These are phyloP conservation scores for Drosophila pandora DNA, from an alignment of 1,140 invertebrate species.

Conservation along the genomic window DNA sequence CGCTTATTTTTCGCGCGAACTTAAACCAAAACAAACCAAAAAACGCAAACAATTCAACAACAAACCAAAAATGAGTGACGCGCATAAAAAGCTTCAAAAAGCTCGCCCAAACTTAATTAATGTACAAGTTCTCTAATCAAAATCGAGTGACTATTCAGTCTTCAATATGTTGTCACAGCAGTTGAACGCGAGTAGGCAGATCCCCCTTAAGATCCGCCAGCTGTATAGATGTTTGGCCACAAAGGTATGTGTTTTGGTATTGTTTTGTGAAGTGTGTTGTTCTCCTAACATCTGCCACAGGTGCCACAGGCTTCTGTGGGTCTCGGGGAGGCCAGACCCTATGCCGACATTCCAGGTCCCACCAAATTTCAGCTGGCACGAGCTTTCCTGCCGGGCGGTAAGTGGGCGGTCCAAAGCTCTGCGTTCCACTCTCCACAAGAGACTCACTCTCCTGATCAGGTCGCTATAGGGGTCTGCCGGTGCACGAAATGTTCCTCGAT, in stretches of 20 bases:
- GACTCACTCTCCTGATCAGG: conserved; percentile 28
- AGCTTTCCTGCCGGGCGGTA: conserved; percentile 72
- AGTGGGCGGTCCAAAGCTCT: conserved; percentile 34
- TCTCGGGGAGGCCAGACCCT: conserved; percentile 63
- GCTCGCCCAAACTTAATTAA: conserved; percentile 42
- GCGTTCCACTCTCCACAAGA: neutral
- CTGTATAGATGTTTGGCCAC: conserved; percentile 29
- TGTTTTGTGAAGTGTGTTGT: neutral
- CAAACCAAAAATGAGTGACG: conserved; percentile 23
- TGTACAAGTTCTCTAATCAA: conserved; percentile 30
- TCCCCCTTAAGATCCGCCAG: conserved; percentile 18
- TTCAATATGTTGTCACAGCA: conserved; percentile 61
- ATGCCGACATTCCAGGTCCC: conserved; percentile 62
- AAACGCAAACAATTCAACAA: conserved; percentile 22
- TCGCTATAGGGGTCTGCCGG: conserved; percentile 51
- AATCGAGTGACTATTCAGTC: conserved; percentile 35
- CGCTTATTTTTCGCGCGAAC: neutral
- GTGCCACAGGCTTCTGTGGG: conserved; percentile 1
- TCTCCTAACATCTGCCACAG: neutral
- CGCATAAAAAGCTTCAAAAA: conserved; percentile 50
- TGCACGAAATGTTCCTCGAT: conserved; percentile 61
- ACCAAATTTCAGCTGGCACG: conserved; percentile 55
- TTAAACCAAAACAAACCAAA: conserved; percentile 17
- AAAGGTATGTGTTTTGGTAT: conserved; percentile 10
- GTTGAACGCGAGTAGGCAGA: conserved; percentile 25